Percentiles rank a stretch among this genome's conserved stretches.
Conservation (phyloP, 2,113 vertebrate species). For the Prunella fulvescens region DNA sequence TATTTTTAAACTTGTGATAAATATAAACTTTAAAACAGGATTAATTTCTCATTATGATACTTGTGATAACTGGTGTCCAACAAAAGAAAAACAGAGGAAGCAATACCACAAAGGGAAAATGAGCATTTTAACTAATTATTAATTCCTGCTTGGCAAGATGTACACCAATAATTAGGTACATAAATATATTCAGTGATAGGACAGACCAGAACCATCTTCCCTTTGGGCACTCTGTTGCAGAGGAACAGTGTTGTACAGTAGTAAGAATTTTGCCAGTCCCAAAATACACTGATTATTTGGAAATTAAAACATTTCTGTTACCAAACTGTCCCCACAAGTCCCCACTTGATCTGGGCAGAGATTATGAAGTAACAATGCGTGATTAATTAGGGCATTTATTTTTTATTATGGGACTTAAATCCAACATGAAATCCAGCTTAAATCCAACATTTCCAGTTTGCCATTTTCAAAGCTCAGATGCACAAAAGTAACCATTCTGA, state of each 20-base stretch:
- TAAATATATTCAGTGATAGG: background rate
- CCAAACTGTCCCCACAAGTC: background rate
- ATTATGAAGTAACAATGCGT: background rate
- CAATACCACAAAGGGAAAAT: background rate
- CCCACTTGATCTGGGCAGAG: background rate
- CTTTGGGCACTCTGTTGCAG: background rate
- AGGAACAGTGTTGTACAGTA: background rate
- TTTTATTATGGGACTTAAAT: background rate
- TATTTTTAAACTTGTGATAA: background rate
- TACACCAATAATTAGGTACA: background rate
- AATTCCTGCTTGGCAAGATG: background rate
- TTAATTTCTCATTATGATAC: background rate
- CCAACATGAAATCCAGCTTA: background rate
- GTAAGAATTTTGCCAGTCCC: background rate
- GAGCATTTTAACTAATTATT: background rate
- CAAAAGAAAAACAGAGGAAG: background rate
- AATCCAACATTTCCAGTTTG: background rate
- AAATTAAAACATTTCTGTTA: background rate
- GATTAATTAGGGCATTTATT: background rate
- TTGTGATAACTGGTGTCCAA: background rate
- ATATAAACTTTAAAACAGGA: background rate
- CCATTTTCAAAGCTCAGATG: slow-evolving; percentile 41
- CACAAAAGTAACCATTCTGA: background rate
- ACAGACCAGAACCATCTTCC: background rate
- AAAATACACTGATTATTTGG: background rate